Evolutionary conservation across 2,113 vertebrate species (phyloP).

Genomic region (Murina feae): DNA sequence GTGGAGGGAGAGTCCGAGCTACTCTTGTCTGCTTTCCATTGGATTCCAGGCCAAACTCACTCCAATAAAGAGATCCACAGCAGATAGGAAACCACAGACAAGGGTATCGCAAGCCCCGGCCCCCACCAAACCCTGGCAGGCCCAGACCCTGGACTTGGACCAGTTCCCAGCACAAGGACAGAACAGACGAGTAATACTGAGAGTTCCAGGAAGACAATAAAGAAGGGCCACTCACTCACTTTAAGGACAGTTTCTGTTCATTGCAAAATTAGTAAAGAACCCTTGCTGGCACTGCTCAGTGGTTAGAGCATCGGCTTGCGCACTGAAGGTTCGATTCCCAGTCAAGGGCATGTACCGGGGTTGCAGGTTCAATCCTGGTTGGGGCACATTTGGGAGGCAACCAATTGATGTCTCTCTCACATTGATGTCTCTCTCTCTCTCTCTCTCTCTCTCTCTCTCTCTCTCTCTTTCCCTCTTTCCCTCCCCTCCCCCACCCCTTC

Average conservation of each 20-base stretch:
- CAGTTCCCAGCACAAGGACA: background rate
- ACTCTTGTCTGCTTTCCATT: background rate
- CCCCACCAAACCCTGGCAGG: background rate
- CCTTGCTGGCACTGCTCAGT: too few relatives aligned
- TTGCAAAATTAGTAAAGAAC: background rate
- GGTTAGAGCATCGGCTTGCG: too few relatives aligned
- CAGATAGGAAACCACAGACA: background rate
- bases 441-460: too few relatives aligned
- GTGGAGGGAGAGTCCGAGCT: accelerated
- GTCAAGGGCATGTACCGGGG: too few relatives aligned
- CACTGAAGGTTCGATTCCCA: too few relatives aligned
- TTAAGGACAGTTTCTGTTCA: background rate
- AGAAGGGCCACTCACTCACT: background rate
- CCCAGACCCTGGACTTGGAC: background rate
- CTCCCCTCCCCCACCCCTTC: too few relatives aligned
- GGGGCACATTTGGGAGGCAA: too few relatives aligned
- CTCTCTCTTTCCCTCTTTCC: too few relatives aligned
- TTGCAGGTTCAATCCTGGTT: too few relatives aligned
- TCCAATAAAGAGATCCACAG: background rate
- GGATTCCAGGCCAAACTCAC: background rate
- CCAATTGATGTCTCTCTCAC: too few relatives aligned
- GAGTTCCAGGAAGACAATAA: background rate
- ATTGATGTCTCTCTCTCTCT: too few relatives aligned
- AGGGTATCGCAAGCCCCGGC: background rate
- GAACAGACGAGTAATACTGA: background rate